These are phyloP conservation scores for Tetragnatha montana DNA, from an alignment of 2,888 invertebrate species.

Conservation along the genomic window DNA sequence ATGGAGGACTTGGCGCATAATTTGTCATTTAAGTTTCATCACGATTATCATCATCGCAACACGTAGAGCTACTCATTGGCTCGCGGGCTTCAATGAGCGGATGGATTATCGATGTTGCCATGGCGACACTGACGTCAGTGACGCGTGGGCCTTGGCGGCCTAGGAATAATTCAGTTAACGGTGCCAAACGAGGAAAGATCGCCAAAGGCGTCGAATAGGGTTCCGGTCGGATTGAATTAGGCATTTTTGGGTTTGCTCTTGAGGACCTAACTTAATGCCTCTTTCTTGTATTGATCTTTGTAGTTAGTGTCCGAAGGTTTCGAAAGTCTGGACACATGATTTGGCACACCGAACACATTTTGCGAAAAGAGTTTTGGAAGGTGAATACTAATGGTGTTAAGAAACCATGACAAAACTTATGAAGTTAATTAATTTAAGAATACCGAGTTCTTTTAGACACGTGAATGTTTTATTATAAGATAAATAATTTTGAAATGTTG, in stretches of 20 bases:
- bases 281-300: constrained; percentile 19
- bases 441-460: too few species aligned
- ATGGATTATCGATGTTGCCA: constrained; percentile 66
- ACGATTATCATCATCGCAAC: constrained; percentile 45
- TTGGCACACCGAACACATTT: too few species aligned
- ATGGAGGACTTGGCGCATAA: constrained; percentile 41
- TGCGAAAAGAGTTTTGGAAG: too few species aligned
- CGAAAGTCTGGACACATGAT: too few species aligned
- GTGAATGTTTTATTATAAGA: too few species aligned
- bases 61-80: constrained; percentile 56
- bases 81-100: constrained; percentile 62
- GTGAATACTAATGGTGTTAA: too few species aligned
- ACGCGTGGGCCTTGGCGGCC: constrained; percentile 51
- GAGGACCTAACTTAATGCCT: constrained; percentile 9
- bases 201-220: constrained; percentile 47
- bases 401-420: too few species aligned
- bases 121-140: constrained; percentile 62
- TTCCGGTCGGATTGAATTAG: constrained; percentile 42
- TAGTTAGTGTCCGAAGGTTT: neutral
- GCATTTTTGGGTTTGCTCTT: constrained; percentile 40
- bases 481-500: too few species aligned
- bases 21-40: constrained; percentile 58
- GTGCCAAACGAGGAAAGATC: constrained; percentile 57
- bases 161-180: constrained; percentile 56
- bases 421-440: too few species aligned